Evolutionary conservation across 2,113 vertebrate genomes (phyloP).

Genomic region (Heloderma charlesbogerti): DNA sequence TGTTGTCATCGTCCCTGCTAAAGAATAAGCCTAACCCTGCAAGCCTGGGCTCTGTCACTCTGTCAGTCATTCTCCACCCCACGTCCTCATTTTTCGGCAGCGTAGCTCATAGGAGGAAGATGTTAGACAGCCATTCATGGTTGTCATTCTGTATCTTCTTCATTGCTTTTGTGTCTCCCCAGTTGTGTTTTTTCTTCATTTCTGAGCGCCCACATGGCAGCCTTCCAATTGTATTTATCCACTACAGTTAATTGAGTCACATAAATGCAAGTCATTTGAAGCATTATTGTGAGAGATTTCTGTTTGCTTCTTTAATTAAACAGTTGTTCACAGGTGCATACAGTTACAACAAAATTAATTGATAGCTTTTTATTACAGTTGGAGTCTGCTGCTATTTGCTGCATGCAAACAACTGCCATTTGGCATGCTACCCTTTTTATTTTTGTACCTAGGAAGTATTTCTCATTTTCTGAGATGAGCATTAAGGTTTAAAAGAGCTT

Average conservation of each 20-base stretch:
- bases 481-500: conserved; percentile 70
- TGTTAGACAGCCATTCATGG: conserved; percentile 62
- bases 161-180: conserved; percentile 69
- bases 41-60: not conserved
- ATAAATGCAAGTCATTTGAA: conserved; percentile 80
- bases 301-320: conserved; percentile 86
- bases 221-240: conserved; percentile 83
- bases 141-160: conserved; percentile 65
- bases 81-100: not conserved
- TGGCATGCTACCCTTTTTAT: conserved; percentile 61
- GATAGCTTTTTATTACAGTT: conserved; percentile 81
- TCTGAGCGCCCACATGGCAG: conserved; percentile 75
- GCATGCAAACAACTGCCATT: conserved; percentile 74
- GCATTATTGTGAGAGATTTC: conserved; percentile 83
- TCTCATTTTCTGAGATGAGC: conserved; percentile 72
- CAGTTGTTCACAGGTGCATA: conserved; percentile 85
- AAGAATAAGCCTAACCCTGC: too few species aligned
- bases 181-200: conserved; percentile 70
- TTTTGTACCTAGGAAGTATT: conserved; percentile 64
- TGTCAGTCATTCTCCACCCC: not conserved
- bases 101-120: conserved; percentile 20
- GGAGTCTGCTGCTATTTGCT: conserved; percentile 72
- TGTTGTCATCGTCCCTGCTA: too few species aligned
- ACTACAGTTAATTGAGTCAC: conserved; percentile 82
- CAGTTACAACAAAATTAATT: conserved; percentile 87